phyloP scores from a whole-genome alignment of 2,797 vertebrate species.

The Anabacerthia variegaticeps region DNA sequence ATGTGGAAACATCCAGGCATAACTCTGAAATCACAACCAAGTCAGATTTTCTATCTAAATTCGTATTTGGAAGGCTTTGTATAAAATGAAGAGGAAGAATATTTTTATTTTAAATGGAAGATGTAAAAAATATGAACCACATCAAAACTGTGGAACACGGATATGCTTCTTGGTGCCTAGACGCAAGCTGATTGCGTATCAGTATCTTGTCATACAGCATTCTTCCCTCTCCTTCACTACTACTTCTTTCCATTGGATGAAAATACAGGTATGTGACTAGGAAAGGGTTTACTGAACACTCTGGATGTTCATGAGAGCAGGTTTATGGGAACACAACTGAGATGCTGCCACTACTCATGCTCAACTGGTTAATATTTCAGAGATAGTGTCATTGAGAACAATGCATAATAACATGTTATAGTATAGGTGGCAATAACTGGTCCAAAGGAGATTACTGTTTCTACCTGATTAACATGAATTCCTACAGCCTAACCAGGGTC shows the following conservation, averaged over 20 bases:
- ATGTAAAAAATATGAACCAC: not conserved
- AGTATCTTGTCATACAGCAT: not conserved
- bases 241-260: not conserved
- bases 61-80: not conserved
- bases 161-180: not conserved
- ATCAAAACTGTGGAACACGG: not conserved
- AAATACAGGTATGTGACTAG: not conserved
- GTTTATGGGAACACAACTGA: not conserved
- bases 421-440: not conserved
- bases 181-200: not conserved
- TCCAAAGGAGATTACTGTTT: not conserved
- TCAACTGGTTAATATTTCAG: not conserved
- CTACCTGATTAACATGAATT: conserved; percentile 10
- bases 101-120: not conserved
- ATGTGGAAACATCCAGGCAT: not conserved
- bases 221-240: not conserved
- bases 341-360: not conserved
- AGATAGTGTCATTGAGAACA: not conserved
- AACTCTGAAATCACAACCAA: not conserved
- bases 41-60: not conserved
- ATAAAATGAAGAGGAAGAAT: not conserved
- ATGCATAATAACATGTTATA: not conserved
- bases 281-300: not conserved
- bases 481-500: not conserved
- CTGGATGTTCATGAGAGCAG: not conserved